Evolutionary conservation across 2,888 invertebrate species (phyloP), one percentile per base, ranked within the genome.

Genomic region (Metellina segmentata): DNA sequence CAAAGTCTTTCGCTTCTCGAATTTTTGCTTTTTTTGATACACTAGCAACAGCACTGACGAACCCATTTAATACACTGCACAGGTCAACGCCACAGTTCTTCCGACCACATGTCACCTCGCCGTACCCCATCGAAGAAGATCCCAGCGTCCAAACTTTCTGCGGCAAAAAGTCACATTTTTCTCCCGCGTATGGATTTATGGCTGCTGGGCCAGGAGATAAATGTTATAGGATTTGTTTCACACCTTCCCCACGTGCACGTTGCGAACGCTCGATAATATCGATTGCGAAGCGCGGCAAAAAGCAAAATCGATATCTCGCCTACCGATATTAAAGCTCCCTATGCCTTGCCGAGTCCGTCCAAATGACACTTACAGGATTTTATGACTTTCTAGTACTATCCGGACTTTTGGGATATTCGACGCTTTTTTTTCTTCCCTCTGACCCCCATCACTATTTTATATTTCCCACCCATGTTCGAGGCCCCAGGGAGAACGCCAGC

Each of bases 331-430:
- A 87, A 79, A 34, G 78, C 13, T 16, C 61, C 61, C 61, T 34
- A 7, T 20, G 70, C 34, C 49, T n/a, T 52, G 70, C 82, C 48
- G 51, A 13, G 51, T 85, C 85, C 69, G 53, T 79, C 87, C 91
- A 87, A 91, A 91, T 91, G 91, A 91, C 82, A 87, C 91, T 87
- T 91, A 86, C 86, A 91, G 81, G 81, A 77, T 90, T 91, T 91
- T 91, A 91, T 91, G 91, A 91, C 91, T 91, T 91, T 91, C 90
- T 86, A 81, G 86, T 86, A 91, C 85, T 82, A 74, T 71, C 81
- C 90, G 81, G 81, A 77, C 61, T 77, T 85, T 91, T 51, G 71
- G 91, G 87, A 87, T 91, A 83, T 91, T 79, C 61, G 70, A 34
- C 34, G 70, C 74, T 34, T 81, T 78, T 86, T 89, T n/a, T 83